Conservation (phyloP, 2,888 invertebrate genomes). For the Coleophora flavipennella region DNA sequence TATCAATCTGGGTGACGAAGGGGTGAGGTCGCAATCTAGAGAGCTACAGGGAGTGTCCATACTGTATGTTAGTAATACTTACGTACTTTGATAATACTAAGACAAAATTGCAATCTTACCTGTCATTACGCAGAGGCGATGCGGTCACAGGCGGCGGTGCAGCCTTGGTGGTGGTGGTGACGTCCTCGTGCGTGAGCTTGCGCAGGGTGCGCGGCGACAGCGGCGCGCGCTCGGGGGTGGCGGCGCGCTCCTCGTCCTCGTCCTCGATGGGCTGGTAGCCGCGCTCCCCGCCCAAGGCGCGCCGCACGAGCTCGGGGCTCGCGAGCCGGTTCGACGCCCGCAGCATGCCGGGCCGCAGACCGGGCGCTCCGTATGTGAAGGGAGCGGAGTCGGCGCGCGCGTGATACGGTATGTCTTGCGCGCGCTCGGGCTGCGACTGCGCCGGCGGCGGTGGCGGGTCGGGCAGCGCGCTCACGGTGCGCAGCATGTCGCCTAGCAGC, state of each 20-base stretch:
- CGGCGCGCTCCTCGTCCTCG: constrained; percentile 53
- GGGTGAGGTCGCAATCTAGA: too few relatives aligned
- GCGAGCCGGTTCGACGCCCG: constrained; percentile 82
- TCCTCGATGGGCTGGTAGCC: constrained; percentile 53
- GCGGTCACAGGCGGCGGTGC: constrained; percentile 24
- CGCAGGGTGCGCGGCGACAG: constrained; percentile 48
- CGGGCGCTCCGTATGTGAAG: constrained; percentile 87
- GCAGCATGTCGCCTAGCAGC: constrained; percentile 87
- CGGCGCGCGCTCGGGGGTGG: constrained; percentile 45
- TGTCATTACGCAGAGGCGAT: constrained; percentile 50
- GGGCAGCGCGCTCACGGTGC: constrained; percentile 88
- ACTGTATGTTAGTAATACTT: too few relatives aligned
- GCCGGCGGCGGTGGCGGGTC: constrained; percentile 58
- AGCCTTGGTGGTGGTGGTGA: constrained; percentile 44
- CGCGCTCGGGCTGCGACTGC: constrained; percentile 66
- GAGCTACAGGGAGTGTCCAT: too few relatives aligned
- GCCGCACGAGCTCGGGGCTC: constrained; percentile 87
- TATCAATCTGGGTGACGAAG: too few relatives aligned
- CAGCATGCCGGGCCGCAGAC: constrained; percentile 74
- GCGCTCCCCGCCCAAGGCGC: constrained; percentile 71
- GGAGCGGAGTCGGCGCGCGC: constrained; percentile 91
- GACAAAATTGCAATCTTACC: constrained; percentile 29
- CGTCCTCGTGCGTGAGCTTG: constrained; percentile 54
- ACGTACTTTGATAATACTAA: too few relatives aligned
- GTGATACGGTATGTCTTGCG: constrained; percentile 87